phyloP scores from a whole-genome alignment of 2,797 vertebrate genomes.

The Rhinichthys osculus region DNA sequence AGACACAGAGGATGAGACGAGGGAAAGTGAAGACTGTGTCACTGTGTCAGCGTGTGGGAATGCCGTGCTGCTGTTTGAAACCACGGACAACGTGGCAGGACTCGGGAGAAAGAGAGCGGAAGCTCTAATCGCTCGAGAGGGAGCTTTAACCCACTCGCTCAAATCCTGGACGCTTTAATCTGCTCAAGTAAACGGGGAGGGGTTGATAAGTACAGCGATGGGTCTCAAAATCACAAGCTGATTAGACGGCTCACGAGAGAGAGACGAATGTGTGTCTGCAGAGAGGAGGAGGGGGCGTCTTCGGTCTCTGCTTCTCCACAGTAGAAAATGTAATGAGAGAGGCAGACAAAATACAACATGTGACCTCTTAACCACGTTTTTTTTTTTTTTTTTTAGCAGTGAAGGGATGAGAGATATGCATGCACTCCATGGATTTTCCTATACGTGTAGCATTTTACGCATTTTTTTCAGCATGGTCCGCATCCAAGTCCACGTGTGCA shows the following conservation, averaged over 20 bases:
- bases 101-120: constrained; percentile 11
- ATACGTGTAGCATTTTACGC: neutral
- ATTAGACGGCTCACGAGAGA: constrained; percentile 54
- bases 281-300: neutral
- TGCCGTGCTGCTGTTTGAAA: constrained; percentile 52
- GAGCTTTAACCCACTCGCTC: constrained; percentile 54
- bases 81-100: constrained; percentile 68
- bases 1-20: constrained; percentile 11
- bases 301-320: constrained; percentile 37
- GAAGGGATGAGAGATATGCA: constrained; percentile 18
- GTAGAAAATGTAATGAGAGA: constrained; percentile 47
- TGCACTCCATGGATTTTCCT: constrained; percentile 27
- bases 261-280: constrained; percentile 16
- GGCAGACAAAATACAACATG: constrained; percentile 40
- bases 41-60: constrained; percentile 62
- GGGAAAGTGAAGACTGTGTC: constrained; percentile 52
- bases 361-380: constrained; percentile 42
- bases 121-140: constrained; percentile 59
- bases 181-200: constrained; percentile 17
- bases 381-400: constrained; percentile 17
- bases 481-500: constrained; percentile 16
- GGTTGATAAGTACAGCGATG: constrained; percentile 47
- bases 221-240: constrained; percentile 55
- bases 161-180: constrained; percentile 55
- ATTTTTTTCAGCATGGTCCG: constrained; percentile 22